These are phyloP conservation scores for Notarius quadriscutis DNA, from an alignment of 2,113 vertebrate species.

Conservation along the genomic window DNA sequence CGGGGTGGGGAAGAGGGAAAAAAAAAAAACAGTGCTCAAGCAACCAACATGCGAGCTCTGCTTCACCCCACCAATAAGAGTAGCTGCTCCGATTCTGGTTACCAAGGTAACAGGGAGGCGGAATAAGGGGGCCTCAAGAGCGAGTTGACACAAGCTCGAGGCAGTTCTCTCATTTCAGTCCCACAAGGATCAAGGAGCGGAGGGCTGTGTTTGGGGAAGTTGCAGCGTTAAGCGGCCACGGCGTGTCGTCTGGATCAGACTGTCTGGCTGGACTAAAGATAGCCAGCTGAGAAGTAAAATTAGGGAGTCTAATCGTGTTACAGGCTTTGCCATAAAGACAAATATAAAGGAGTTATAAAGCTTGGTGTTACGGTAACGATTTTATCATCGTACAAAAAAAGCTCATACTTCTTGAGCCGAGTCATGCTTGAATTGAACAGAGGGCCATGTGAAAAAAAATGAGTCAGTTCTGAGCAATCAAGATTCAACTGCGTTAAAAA, in stretches of 20 bases:
- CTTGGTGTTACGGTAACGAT: neutral
- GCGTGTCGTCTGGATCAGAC: conserved; percentile 56
- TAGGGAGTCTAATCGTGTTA: conserved; percentile 60
- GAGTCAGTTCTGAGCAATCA: neutral
- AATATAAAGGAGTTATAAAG: conserved; percentile 6
- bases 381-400: neutral
- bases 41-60: conserved; percentile 27
- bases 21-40: neutral
- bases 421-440: neutral
- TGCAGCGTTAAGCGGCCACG: conserved; percentile 64
- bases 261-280: conserved; percentile 69
- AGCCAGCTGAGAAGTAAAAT: conserved; percentile 61
- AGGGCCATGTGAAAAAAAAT: too few species aligned
- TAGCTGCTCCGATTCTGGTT: conserved; percentile 57
- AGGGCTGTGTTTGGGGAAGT: neutral
- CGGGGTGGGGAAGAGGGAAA: neutral
- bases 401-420: neutral
- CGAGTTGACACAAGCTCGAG: conserved; percentile 68
- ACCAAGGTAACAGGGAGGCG: conserved; percentile 63
- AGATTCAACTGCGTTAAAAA: neutral
- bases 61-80: conserved; percentile 61
- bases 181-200: conserved; percentile 63
- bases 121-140: conserved; percentile 57
- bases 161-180: conserved; percentile 60
- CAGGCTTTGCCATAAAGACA: conserved; percentile 4